Base-by-base conservation (phyloP, 1,140 invertebrate genomes). In the Eupeodes corollae region DNA sequence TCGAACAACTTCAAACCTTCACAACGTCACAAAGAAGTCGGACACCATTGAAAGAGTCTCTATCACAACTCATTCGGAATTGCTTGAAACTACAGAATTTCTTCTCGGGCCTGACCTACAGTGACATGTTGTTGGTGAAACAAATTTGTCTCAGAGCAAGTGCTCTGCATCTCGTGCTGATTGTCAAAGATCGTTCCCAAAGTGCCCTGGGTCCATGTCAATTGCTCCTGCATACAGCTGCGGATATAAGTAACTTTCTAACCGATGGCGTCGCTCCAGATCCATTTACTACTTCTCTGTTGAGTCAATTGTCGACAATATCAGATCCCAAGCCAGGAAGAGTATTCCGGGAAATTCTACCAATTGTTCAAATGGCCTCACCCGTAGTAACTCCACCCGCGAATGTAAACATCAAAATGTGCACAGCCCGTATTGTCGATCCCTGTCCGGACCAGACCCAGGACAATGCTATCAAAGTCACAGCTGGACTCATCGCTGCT, bases 391-490 rank as follows among this genome's bases (percentile, higher is more conserved):
- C 80, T 53, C 81, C 81, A 2, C 71, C 70, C 42, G 78, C 79
- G 5, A 83, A 81, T 54, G 70, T 76, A 12, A 70, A 84, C 74
- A 83, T 87, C 30, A 70, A 75, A 40, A 84, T 85, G 76, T 88
- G 87, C 56, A 79, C 76, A 26, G 91, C 88, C 15, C 73, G 77
- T 1, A 90, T 98, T 42, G 73, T 86, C 42, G 89, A 95, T 60
- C 92, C 92, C 10, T 79, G 80, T 49, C 82, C 80, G 5, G 80
- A 88, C 56, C 78, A 79, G 14, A 61, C 61, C 14, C 75, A 74
- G 51, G 92, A 98, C 63, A 83, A 79, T 44, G 81, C 88, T 8
- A 67, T 93, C n/a, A 92, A 94, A 67, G 94, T 96, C 60, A 91
- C 90, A 15, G 91, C 92, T 1, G 92, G 92, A 1, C 76, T 97